Conservation (phyloP, 1,140 invertebrate species). For the Galleria mellonella region DNA sequence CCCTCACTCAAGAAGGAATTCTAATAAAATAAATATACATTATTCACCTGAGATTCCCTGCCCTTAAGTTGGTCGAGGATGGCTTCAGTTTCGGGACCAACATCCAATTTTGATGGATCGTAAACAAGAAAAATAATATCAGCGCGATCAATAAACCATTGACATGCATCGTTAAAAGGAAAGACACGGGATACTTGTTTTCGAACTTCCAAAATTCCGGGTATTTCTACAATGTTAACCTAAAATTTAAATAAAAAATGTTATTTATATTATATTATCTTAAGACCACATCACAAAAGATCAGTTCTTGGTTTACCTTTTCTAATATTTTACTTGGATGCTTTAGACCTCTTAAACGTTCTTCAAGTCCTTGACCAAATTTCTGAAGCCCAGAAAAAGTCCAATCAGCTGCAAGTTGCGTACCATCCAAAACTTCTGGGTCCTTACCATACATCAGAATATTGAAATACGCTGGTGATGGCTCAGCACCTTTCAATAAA, state of each 20-base stretch:
- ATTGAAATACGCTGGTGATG: slow-evolving; percentile 95
- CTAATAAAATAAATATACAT: not conserved
- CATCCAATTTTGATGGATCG: slow-evolving; percentile 95
- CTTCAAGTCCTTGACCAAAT: slow-evolving; percentile 94
- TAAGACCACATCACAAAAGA: not conserved
- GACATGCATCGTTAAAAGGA: slow-evolving; percentile 95
- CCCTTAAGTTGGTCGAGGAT: slow-evolving; percentile 95
- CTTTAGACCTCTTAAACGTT: slow-evolving; percentile 88
- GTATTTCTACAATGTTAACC: slow-evolving; percentile 97
- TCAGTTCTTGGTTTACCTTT: slow-evolving; percentile 81
- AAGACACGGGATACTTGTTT: slow-evolving; percentile 95
- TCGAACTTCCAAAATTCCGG: slow-evolving; percentile 94
- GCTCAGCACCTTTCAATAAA: slow-evolving; percentile 85
- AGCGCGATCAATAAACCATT: slow-evolving; percentile 96
- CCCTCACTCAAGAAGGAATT: not conserved
- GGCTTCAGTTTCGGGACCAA: slow-evolving; percentile 94
- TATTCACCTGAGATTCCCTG: slow-evolving; percentile 86
- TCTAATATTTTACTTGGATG: slow-evolving; percentile 89
- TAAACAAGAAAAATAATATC: slow-evolving; percentile 97
- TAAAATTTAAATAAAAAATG: slow-evolving; percentile 51
- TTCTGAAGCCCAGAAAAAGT: slow-evolving; percentile 95
- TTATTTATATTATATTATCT: not conserved
- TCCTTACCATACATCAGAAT: slow-evolving; percentile 92
- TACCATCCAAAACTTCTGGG: slow-evolving; percentile 90
- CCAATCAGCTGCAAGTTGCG: slow-evolving; percentile 93